Base-by-base conservation (phyloP, 2,113 vertebrate species). In the Vanacampus margaritifer region DNA sequence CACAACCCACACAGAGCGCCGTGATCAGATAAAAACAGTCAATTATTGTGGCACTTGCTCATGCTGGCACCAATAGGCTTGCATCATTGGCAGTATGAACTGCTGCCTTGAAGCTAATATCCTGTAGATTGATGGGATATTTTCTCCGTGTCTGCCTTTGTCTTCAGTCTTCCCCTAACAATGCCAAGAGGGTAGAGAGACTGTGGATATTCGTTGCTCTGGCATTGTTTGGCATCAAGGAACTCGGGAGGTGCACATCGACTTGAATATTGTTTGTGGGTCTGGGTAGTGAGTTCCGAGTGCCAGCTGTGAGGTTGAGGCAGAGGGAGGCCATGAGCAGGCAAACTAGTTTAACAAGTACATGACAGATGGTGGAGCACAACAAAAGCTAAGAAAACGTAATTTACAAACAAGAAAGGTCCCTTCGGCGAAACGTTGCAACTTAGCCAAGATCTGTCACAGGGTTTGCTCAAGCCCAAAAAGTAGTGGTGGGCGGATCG, bases 21-120 rank as follows among this genome's bases (percentile, higher is more conserved):
- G 74, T 80, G 77, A 87, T 88, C 88, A 70, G 80, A 88, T 85
- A 84, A 89, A 84, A 82, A 80, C 68, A 85, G 83, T 86, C 76
- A 87, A 82, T 89, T 84, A 87, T 83, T 81, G 79, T 88, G 86
- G 82, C 86, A 88, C 84, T 87, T 86, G 86, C 77, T 87, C 84
- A 84, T 82, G 79, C 80, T 82, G 86, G 85, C 86, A 84, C 80
- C 60, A 43, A 83, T 77, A 79, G 80, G 72, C 84, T 86, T 87
- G 82, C 82, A 87, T 86, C 84, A 86, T 82, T 87, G 85, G 85
- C 84, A 84, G 80, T 64, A 80, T 71, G 75, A 86, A 79, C 74
- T 37, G 72, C 57, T 86, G 80, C 84, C 85, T 87, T 14, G 71
- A 76, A 87, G 88, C 84, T 86, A 86, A 89, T 87, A 86, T 86